These are phyloP conservation scores for Enteromius anoplus DNA, from an alignment of 2,797 vertebrate genomes.

Conservation along the genomic window DNA sequence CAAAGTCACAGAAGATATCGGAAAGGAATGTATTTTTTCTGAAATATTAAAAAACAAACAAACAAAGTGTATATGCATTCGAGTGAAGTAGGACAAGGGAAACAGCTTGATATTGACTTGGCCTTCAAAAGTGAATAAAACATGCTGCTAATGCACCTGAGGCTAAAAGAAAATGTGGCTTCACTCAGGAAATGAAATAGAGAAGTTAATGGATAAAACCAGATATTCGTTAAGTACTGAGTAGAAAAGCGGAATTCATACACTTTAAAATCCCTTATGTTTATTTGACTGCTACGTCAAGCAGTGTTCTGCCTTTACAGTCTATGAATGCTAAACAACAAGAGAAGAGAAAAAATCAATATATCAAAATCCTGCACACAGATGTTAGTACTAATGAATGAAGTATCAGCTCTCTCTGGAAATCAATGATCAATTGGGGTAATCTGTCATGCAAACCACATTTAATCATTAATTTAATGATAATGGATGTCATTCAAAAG, in stretches of 20 bases:
- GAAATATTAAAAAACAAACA: slow-evolving; percentile 6
- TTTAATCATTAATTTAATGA: slow-evolving; percentile 15
- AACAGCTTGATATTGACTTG: slow-evolving; percentile 27
- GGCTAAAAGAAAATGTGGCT: slow-evolving; percentile 26
- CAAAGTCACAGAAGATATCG: not conserved
- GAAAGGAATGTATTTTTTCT: not conserved
- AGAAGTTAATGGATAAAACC: slow-evolving; percentile 26
- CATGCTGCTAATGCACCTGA: slow-evolving; percentile 17
- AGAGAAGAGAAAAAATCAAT: slow-evolving; percentile 6
- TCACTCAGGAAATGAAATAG: slow-evolving; percentile 26
- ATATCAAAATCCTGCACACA: slow-evolving; percentile 7
- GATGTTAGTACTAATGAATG: not conserved
- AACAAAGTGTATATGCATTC: not conserved
- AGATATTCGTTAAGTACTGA: slow-evolving; percentile 14
- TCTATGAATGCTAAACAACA: slow-evolving; percentile 11
- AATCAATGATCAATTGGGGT: not conserved
- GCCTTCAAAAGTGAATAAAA: slow-evolving; percentile 32
- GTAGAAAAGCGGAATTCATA: not conserved
- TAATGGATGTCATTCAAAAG: slow-evolving; percentile 18
- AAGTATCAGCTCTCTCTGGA: not conserved
- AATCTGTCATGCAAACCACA: slow-evolving; percentile 7
- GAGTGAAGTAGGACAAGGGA: slow-evolving; percentile 2
- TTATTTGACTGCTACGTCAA: not conserved
- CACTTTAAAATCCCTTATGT: not conserved
- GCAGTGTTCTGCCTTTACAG: not conserved